Evolutionary conservation across 1,140 invertebrate species (phyloP), one percentile per base, ranked within the genome.

Genomic region (Galleria mellonella): DNA sequence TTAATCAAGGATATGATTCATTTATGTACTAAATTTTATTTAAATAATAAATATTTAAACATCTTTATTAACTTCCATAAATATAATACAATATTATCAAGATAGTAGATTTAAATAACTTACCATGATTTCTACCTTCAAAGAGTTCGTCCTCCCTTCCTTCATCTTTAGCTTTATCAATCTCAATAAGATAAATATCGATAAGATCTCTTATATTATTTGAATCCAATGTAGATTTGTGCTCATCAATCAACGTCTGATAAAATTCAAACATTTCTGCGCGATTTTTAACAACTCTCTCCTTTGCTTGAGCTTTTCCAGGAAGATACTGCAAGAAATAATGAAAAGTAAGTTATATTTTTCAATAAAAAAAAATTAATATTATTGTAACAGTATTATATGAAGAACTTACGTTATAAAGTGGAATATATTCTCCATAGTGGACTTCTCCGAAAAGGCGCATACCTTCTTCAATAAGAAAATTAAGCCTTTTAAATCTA

Each of bases 401-500:
- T 14, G 2, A 2, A 11, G 14, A 42, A 77, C 69, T 70, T 77
- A 87, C 86, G 56, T 87, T 85, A 59, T 89, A 88, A 1, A 88
- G 85, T 10, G 89, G 89, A 29, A 90, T 86, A 43, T 90, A 90
- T 75, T 89, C 78, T 60, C 84, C 58, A 88, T 94, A 72, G 91
- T 91, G 84, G 88, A 96, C 82, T 92, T 95, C 56, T 77, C 93
- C 93, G 53, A 97, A 96, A 0, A 97, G 88, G 36, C 89, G 88
- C 89, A 97, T 97, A 9, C 96, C 96, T 83, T 97, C 95, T 55
- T 96, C 94, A 53, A 96, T 95, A 3, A 96, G 87, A 30, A 88
- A 76, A 88, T 95, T 95, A 63, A 96, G 94, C 30, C 93, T 86
- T 11, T 89, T 84, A 82, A 97, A 97, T 10, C 90, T 88, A 1